Percentiles rank a stretch among this genome's conserved stretches.
phyloP scores from a whole-genome alignment of 2,113 vertebrate genomes.

The Microcebus tavaratra region DNA sequence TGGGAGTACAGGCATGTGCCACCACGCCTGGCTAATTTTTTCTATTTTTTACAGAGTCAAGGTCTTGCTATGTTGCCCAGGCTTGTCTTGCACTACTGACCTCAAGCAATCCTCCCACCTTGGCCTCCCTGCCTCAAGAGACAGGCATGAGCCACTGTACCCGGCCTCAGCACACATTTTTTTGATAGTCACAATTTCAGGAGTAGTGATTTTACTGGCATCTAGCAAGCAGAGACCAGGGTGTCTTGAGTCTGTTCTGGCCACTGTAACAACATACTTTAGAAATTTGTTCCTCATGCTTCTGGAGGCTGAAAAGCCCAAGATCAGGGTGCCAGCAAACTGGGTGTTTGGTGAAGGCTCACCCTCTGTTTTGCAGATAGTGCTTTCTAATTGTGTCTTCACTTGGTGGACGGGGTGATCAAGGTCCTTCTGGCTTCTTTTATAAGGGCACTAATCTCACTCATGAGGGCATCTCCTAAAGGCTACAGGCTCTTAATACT shows the following conservation, averaged over 20 bases:
- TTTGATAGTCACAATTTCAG: neutral
- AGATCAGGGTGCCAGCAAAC: neutral
- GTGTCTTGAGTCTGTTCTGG: neutral
- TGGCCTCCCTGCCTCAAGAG: no score
- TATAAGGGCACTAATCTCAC: neutral
- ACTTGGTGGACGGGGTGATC: neutral
- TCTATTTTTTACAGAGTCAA: no score
- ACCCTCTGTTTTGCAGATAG: neutral
- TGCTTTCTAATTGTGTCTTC: neutral
- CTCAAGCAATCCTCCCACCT: no score
- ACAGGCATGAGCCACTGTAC: neutral
- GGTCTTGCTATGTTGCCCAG: no score
- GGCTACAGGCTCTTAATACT: neutral
- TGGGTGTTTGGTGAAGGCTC: neutral
- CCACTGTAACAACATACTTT: neutral
- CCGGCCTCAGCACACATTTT: neutral
- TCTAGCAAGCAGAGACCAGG: neutral
- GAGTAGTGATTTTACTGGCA: neutral
- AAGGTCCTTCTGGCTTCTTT: no score
- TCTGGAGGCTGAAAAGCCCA: neutral
- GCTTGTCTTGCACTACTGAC: no score
- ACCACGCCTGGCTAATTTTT: no score
- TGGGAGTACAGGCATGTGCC: no score
- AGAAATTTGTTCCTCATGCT: neutral
- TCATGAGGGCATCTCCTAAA: neutral